Conservation (phyloP, 2,888 invertebrate species). For the Xestoiulus laeticollis region DNA sequence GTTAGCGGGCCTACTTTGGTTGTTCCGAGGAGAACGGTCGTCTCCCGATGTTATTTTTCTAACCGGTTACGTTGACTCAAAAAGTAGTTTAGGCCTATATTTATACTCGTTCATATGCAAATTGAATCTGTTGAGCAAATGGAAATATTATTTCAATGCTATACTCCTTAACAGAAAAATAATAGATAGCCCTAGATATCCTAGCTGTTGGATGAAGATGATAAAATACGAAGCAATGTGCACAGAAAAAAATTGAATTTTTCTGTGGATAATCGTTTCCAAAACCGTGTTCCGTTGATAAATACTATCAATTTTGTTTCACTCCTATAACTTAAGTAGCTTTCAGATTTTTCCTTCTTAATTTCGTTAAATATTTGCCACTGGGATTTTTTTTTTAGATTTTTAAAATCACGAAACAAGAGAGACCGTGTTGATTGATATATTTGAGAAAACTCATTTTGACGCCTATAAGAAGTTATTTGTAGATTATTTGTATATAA, state of each 20-base stretch:
- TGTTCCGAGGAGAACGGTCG: conserved; percentile 46
- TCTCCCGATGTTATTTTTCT: conserved; percentile 51
- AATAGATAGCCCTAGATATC: conserved; percentile 42
- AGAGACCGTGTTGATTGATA: conserved; percentile 36
- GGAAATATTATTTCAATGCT: conserved; percentile 36
- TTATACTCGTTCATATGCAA: conserved; percentile 46
- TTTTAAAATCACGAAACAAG: conserved; percentile 31
- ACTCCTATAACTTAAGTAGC: not conserved
- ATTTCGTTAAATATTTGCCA: not conserved
- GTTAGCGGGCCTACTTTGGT: conserved; percentile 51
- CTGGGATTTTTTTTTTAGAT: not conserved
- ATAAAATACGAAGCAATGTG: not conserved
- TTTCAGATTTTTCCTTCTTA: not conserved
- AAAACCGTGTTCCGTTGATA: not conserved
- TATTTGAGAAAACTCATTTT: conserved; percentile 48
- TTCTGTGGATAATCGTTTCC: conserved; percentile 35
- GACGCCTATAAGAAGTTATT: conserved; percentile 50
- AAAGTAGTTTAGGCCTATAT: conserved; percentile 47
- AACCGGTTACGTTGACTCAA: conserved; percentile 51
- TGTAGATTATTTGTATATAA: conserved; percentile 52
- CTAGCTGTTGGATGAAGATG: not conserved
- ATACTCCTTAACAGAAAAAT: conserved; percentile 39
- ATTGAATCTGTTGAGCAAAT: conserved; percentile 49
- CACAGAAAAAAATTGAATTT: conserved; percentile 45
- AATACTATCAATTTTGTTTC: conserved; percentile 31